Conservation (phyloP, 2,888 invertebrate species). For the Opisthograptis luteolata region DNA sequence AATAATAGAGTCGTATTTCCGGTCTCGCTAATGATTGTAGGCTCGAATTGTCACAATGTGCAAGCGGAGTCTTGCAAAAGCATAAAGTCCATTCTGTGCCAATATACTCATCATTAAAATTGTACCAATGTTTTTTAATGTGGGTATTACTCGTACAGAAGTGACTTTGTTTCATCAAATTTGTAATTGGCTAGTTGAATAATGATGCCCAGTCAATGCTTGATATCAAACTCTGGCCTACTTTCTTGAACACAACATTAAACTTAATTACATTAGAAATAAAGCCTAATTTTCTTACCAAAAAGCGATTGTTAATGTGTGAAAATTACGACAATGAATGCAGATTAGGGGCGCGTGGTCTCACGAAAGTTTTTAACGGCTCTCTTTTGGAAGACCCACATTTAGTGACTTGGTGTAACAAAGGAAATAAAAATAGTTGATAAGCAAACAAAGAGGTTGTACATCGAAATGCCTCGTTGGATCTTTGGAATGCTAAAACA, state of each 20-base stretch:
- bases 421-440: slow-evolving; percentile 14
- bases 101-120: too few species aligned
- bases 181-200: too few species aligned
- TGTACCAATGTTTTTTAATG: too few species aligned
- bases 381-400: slow-evolving; percentile 10
- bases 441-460: slow-evolving; percentile 16
- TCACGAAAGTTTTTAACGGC: slow-evolving; percentile 11
- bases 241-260: slow-evolving; percentile 8
- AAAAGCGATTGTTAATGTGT: slow-evolving; percentile 5
- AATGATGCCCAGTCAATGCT: neutral
- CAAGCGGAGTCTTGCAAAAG: too few species aligned
- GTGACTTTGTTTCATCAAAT: too few species aligned
- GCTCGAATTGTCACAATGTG: too few species aligned
- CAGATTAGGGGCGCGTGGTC: slow-evolving; percentile 18
- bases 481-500: slow-evolving; percentile 16
- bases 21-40: neutral
- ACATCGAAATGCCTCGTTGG: neutral
- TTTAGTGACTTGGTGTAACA: slow-evolving; percentile 3
- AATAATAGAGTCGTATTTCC: slow-evolving; percentile 22
- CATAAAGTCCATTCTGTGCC: too few species aligned
- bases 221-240: slow-evolving; percentile 9
- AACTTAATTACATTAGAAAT: slow-evolving; percentile 18
- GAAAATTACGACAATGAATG: slow-evolving; percentile 23
- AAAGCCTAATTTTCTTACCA: slow-evolving; percentile 8
- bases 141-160: too few species aligned